Evolutionary conservation across 2,797 vertebrate genomes (phyloP).

Genomic region (Craterocephalus amniculus): DNA sequence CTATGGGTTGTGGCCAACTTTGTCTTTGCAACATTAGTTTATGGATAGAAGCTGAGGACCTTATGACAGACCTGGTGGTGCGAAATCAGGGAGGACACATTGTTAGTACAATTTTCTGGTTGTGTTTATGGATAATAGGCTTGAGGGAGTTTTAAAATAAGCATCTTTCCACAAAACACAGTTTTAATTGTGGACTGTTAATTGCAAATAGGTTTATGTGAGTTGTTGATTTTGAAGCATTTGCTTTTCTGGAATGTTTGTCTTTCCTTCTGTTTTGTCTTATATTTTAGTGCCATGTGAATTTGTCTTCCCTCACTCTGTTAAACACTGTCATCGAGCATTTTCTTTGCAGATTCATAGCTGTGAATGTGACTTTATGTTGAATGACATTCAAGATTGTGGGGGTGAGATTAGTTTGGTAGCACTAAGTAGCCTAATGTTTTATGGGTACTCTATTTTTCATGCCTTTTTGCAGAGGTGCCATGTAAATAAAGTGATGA

Average conservation of each 20-base stretch:
- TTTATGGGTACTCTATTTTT: constrained; percentile 5
- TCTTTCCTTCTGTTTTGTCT: constrained; percentile 20
- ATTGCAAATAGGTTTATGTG: constrained; percentile 72
- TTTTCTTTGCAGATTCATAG: background rate
- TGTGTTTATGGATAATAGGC: background rate
- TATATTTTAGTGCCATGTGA: constrained; percentile 31
- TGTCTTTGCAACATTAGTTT: background rate
- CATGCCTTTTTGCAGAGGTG: background rate
- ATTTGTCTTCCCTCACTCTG: constrained; percentile 1
- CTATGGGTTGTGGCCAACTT: background rate
- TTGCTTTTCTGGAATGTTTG: constrained; percentile 78
- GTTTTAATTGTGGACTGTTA: background rate
- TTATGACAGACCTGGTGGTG: background rate
- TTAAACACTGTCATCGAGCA: no score
- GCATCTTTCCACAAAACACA: background rate
- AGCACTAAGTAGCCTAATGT: background rate
- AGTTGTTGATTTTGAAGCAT: constrained; percentile 83
- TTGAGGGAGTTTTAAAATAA: background rate
- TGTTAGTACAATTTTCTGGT: no score
- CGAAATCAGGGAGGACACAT: background rate
- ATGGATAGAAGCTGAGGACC: background rate
- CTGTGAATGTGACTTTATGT: constrained; percentile 8
- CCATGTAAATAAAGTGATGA: constrained; percentile 2
- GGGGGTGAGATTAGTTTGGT: constrained; percentile 9
- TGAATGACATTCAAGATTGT: background rate